Percentiles rank a stretch among this genome's conserved stretches.
These are phyloP conservation scores for Dermatemys mawii DNA, from an alignment of 2,113 vertebrate species.

Conservation along the genomic window DNA sequence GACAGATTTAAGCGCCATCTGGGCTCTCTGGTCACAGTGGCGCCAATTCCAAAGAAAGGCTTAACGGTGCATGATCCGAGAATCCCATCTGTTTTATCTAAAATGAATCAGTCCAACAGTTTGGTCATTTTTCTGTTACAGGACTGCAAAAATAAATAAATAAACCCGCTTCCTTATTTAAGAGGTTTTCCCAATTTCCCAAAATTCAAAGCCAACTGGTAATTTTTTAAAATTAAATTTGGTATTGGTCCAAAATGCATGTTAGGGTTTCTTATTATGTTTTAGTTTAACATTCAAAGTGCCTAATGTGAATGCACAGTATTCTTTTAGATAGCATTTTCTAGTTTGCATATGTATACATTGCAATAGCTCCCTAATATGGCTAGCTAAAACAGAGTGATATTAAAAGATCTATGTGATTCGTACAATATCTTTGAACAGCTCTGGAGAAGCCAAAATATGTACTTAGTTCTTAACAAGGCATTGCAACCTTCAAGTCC, in stretches of 20 bases:
- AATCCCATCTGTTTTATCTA: conserved; percentile 85
- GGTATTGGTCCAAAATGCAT: background rate
- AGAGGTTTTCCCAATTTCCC: conserved; percentile 59
- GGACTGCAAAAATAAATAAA: conserved; percentile 66
- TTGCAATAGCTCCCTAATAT: background rate
- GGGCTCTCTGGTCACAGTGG: conserved; percentile 83
- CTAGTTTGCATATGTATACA: background rate
- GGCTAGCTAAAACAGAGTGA: background rate
- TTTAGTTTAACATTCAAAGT: background rate
- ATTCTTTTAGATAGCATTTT: background rate
- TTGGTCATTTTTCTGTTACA: conserved; percentile 67
- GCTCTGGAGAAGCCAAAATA: background rate
- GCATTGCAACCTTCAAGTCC: background rate
- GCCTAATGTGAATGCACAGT: background rate
- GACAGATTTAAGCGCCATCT: conserved; percentile 88
- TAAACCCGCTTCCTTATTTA: conserved; percentile 60
- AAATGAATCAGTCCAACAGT: conserved; percentile 70
- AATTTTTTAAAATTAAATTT: background rate
- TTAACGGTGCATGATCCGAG: conserved; percentile 85
- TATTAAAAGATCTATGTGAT: background rate
- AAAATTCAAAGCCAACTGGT: conserved; percentile 45
- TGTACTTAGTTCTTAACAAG: background rate
- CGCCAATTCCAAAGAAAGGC: conserved; percentile 86
- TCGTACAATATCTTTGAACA: background rate
- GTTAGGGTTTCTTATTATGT: rapidly evolving